Evolutionary conservation across 2,797 vertebrate genomes (phyloP).

Genomic region (Sebastes ruberrimus): DNA sequence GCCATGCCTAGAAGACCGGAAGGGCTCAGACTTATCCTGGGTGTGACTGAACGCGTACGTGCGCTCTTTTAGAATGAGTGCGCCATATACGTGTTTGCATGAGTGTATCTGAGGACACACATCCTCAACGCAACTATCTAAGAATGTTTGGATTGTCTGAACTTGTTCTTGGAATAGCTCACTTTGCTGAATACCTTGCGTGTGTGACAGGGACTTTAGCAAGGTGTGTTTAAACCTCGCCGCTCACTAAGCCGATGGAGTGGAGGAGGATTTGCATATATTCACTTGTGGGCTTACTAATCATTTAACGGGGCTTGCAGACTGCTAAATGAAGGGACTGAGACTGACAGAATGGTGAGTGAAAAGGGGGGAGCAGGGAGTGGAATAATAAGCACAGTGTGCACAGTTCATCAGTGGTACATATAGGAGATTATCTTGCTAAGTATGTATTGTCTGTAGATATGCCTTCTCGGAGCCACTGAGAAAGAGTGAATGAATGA

Average conservation of each 20-base stretch:
- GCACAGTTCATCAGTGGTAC: neutral
- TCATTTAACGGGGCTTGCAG: conserved; percentile 67
- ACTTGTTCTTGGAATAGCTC: conserved; percentile 34
- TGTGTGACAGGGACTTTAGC: conserved; percentile 41
- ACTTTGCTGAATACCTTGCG: conserved; percentile 34
- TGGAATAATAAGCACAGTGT: conserved; percentile 6
- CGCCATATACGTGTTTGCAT: neutral
- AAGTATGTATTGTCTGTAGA: neutral
- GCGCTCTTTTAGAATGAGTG: conserved; percentile 27
- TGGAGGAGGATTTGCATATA: conserved; percentile 78
- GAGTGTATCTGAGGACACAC: neutral
- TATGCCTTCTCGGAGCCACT: neutral
- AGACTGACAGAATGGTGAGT: conserved; percentile 22
- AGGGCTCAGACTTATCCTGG: conserved; percentile 30
- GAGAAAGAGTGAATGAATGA: neutral
- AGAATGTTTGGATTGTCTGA: conserved; percentile 25
- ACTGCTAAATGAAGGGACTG: conserved; percentile 51
- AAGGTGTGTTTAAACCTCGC: conserved; percentile 70
- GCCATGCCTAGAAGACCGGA: conserved; percentile 35
- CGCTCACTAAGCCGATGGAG: conserved; percentile 71
- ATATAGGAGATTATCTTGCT: conserved; percentile 3
- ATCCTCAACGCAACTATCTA: neutral
- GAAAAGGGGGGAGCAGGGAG: neutral
- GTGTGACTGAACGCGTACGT: conserved; percentile 29
- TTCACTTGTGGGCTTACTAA: conserved; percentile 74